These are phyloP conservation scores for Samia ricini DNA, from an alignment of 1,140 invertebrate genomes.

Conservation along the genomic window DNA sequence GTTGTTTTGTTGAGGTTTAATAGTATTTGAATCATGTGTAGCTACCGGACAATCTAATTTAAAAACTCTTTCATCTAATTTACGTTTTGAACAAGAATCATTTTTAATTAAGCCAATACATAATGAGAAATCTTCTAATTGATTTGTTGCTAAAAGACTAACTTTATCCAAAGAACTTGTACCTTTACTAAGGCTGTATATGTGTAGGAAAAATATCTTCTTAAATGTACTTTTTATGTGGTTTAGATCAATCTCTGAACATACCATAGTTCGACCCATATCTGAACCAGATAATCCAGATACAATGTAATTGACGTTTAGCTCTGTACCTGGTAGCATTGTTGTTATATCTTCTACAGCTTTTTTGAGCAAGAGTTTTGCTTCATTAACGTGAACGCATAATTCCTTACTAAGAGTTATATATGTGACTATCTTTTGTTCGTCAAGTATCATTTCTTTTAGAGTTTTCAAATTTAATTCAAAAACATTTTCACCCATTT, in stretches of 20 bases:
- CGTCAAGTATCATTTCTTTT: slow-evolving; percentile 62
- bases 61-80: slow-evolving; percentile 44
- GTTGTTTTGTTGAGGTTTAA: slow-evolving; percentile 23
- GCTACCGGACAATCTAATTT: slow-evolving; percentile 44
- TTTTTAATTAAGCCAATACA: slow-evolving; percentile 57
- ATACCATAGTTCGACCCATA: slow-evolving; percentile 45
- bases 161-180: slow-evolving; percentile 36
- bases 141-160: slow-evolving; percentile 42
- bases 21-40: slow-evolving; percentile 24
- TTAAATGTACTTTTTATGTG: slow-evolving; percentile 36
- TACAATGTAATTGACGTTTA: slow-evolving; percentile 54
- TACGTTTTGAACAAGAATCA: slow-evolving; percentile 43
- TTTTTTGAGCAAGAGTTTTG: slow-evolving; percentile 48
- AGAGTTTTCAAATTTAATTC: slow-evolving; percentile 39
- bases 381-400: slow-evolving; percentile 61
- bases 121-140: slow-evolving; percentile 52
- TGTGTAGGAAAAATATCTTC: slow-evolving; percentile 53
- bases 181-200: slow-evolving; percentile 60
- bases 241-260: slow-evolving; percentile 42
- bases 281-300: slow-evolving; percentile 45
- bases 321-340: slow-evolving; percentile 31
- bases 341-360: slow-evolving; percentile 37
- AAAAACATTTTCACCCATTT: slow-evolving; percentile 25
- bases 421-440: slow-evolving; percentile 61
- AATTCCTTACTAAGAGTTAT: slow-evolving; percentile 60